Evolutionary conservation across 2,888 invertebrate genomes (phyloP), one percentile per base, ranked within the genome.

Genomic region (Pachliopta kotzebuea): DNA sequence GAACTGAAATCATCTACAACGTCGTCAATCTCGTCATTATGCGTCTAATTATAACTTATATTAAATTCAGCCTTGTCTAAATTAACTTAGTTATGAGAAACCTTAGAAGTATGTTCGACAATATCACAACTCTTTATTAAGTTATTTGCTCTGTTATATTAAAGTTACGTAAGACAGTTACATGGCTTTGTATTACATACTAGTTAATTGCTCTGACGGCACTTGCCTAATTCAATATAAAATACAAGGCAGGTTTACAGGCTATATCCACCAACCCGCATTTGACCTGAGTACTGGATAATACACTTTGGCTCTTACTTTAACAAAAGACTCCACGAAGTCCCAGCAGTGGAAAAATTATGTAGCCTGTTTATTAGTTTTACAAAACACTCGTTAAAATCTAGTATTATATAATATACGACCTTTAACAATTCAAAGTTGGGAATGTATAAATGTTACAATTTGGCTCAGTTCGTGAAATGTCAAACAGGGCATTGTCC

Each of bases 91-190:
- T 59, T 59, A 59, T n/a, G 31, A 17, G 59, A 59, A 59, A 59
- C 59, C 59, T 26, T 58, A 58, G 17, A 58, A 29, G n/a, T 37
- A 54, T 17, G 49, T n/a, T 20, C 49, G 49, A 49, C 14, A 37
- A 18, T 60, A 60, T 42, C 37, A 42, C 37, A 20, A 60, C 53
- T n/a, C 11, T 53, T 60, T 49, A 60, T 60, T 60, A 60, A 60
- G 24, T 60, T 60, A 60, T 60, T 60, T 60, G 23, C 59, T 53
- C 20, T 21, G 31, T 31, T 52, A 60, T 31, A 20, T 52, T 52
- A 60, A 49, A 53, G 54, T 55, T 49, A 29, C 56, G n/a, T n/a
- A 54, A 55, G 29, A 56, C 55, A 62, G 18, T 62, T 56, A 50
- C 23, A 56, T 26, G 61, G 56, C 54, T 62, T 62, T 60, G 37